phyloP scores from a whole-genome alignment of 2,888 invertebrate genomes.

The Tipula lateralis region DNA sequence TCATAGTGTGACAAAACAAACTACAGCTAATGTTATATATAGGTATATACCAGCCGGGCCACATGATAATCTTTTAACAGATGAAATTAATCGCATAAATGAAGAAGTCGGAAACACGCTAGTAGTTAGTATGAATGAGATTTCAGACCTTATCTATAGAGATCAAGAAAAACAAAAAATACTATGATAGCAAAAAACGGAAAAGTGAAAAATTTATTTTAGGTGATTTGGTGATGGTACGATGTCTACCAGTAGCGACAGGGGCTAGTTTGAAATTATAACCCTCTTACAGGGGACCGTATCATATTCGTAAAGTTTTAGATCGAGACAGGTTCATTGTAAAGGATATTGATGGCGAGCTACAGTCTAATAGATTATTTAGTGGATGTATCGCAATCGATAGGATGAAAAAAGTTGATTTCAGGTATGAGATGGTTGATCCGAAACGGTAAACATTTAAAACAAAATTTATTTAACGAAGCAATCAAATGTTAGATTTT shows the following conservation, averaged over 20 bases:
- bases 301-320: background rate
- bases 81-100: background rate
- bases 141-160: background rate
- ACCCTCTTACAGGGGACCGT: background rate
- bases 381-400: background rate
- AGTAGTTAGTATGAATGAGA: background rate
- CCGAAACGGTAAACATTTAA: no score
- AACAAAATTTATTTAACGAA: no score
- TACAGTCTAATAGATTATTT: background rate
- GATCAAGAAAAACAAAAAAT: background rate
- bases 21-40: no score
- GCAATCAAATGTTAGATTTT: no score
- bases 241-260: background rate
- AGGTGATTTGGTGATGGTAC: background rate
- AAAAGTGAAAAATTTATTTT: background rate
- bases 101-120: background rate
- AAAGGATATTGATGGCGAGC: background rate
- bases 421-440: no score
- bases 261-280: background rate
- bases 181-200: background rate
- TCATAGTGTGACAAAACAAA: background rate
- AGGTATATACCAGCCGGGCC: background rate
- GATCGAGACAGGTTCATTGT: no score
- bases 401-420: background rate
- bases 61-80: background rate